Base-by-base conservation (phyloP, 2,797 vertebrate species). In the Botia kubotai region DNA sequence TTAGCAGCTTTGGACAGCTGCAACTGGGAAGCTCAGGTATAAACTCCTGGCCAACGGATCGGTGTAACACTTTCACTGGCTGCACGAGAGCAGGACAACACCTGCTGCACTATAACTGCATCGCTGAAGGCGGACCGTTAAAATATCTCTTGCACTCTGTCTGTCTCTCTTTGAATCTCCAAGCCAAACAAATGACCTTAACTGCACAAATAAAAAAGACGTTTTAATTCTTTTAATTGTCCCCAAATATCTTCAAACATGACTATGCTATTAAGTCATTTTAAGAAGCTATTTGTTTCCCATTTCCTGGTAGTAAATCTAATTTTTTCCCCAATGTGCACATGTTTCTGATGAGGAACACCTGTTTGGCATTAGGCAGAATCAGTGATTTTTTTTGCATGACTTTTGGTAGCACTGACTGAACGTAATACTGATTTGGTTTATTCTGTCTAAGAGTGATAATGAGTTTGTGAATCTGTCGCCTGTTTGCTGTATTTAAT, bases 211-310 rank as follows among this genome's bases (percentile, higher is more conserved):
- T 78, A 82, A 84, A 78, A 82, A 78, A 69, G 29, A 67, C 63
- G 73, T 80, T 81, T 73, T 80, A 83, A 81, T 83, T 48, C 65
- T 66, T 70, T 55, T 68, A 77, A 87, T 84, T 50, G 75, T 79
- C 70, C 68, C 63, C 16, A 85, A 84, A 85, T 72, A 80, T 58
- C 79, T 79, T 78, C 67, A 72, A 84, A 75, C 79, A 82, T 4
- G n/a, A 29, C 65, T 21, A 29, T 77, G 75, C 70, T 73, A 79
- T 87, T 84, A 83, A 81, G 79, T 48, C 69, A 75, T 73, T 88
- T 80, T 79, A 84, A 85, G 79, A 79, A 81, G 78, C 77, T 82
- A 81, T 86, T 88, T 85, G 78, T 86, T 83, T 83, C 76, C 74
- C 80, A 82, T 85, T 87, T 85, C 81, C 82, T 63, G 46, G 81